phyloP scores from a whole-genome alignment of 2,888 invertebrate species.

The Plagodis pulveraria region DNA sequence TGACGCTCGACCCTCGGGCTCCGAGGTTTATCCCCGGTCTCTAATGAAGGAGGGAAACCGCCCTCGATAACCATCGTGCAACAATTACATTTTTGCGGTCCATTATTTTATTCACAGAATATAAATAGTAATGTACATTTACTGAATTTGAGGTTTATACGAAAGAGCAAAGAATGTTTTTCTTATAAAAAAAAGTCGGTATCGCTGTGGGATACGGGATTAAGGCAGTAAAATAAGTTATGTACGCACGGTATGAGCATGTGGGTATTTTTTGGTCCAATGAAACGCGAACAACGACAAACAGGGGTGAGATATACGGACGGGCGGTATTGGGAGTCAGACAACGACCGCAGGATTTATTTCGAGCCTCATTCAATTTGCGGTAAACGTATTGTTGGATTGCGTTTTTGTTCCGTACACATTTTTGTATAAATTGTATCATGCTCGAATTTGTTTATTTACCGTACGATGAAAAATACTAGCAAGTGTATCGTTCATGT shows the following conservation, averaged over 20 bases:
- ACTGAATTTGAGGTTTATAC: conserved; percentile 10
- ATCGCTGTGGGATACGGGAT: conserved; percentile 28
- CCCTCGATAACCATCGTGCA: conserved; percentile 61
- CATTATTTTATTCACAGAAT: conserved; percentile 36
- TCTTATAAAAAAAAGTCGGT: conserved; percentile 22
- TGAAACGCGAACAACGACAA: conserved; percentile 62
- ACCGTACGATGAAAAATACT: conserved; percentile 10
- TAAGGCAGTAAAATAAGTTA: conserved; percentile 40
- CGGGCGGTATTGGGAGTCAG: conserved; percentile 74
- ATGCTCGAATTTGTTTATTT: conserved; percentile 36
- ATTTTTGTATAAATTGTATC: conserved; percentile 59
- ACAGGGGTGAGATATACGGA: conserved; percentile 72
- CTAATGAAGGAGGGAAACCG: conserved; percentile 65
- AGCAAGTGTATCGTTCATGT: conserved; percentile 4
- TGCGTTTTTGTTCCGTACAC: conserved; percentile 67
- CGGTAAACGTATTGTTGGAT: conserved; percentile 78
- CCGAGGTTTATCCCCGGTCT: conserved; percentile 49
- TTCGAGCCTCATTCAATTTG: conserved; percentile 81
- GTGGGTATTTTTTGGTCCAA: conserved; percentile 56
- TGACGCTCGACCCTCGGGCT: conserved; percentile 67
- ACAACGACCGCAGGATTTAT: conserved; percentile 80
- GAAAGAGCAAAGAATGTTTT: conserved; percentile 21
- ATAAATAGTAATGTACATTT: conserved; percentile 14
- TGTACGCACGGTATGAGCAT: conserved; percentile 46
- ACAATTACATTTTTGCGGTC: conserved; percentile 54